Base-by-base conservation (phyloP, 2,113 vertebrate species). In the Microtus montanus region DNA sequence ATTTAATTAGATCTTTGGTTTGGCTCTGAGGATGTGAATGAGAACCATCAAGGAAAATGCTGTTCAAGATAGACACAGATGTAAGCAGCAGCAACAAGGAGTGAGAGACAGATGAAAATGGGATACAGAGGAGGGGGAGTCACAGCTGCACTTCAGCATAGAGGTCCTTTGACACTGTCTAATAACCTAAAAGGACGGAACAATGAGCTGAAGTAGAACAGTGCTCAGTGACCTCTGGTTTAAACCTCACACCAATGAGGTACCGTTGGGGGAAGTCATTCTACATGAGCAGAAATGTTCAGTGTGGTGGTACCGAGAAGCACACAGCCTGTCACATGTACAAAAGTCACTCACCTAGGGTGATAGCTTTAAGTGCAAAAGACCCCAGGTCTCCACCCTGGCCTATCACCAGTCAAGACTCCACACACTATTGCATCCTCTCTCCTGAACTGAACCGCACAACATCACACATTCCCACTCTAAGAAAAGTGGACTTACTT, bases 241-340 rank as follows among this genome's bases (percentile, higher is more conserved):
- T 20, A 44, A 84, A 44, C 4, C 26, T 88, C 74, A 90, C 80
- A 63, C 38, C 20, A 74, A 14, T n/a, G 30, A 66, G 58, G 74
- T 5, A 30, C 77, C 17, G 11, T 75, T 83, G 71, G 77, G 58
- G 44, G 58, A 88, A 96, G 90, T 70, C 71, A 95, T 83, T 33
- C 79, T 73, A 64, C 28, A 63, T 63, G 73, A 94, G 47, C 22
- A 94, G 38, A 93, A 89, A 94, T 82, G 5, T 80, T 64, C 85
- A 91, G 35, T 80, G 64, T 24, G 41, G 64, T 86, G 79, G 30
- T 68, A 91, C 54, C 84, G 70, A 58, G 35, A 96, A 87, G 63
- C 78, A 4, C 54, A 91, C 47, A 83, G 26, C 5, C 35, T 91
- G 38, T 1, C 38, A 73, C 1, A 3, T 30, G 85, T 11, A 14